Base-by-base conservation (phyloP, 1,140 invertebrate genomes). In the Drosophila oshimai region DNA sequence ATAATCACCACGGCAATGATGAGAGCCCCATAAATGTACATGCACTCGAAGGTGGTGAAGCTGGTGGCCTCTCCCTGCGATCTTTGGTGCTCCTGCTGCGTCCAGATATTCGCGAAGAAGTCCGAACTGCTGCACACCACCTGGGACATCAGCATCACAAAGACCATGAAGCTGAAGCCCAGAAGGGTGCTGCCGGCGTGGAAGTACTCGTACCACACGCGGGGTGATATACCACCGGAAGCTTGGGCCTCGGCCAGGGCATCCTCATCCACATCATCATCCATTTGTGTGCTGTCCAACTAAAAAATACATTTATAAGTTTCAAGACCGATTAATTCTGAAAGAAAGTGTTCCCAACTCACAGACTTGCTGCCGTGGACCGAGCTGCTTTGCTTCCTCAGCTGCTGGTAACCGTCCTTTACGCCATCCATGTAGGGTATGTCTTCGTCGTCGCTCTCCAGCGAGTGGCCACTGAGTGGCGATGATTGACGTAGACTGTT, bases 101-200 rank as follows among this genome's bases (percentile, higher is more conserved):
- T 93, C 97, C 96, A 97, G 54, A 93, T 95, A 62, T 95, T 95
- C 0, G 97, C 91, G 93, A 96, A 97, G 81, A 94, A 97, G 84
- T 98, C 96, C 4, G 93, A 93, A 0, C 93, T 93, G 58, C 94
- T 95, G 28, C 94, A 95, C 0, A 93, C 90, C 0, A 93, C 90
- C 91, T 97, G 96, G 0, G 95, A 94, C 0, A 96, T 10, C 0
- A 96, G 10, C 73, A 95, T 93, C 0, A 94, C 57, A 0, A 94
- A 36, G 0, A 94, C 39, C 15, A 96, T 92, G 0, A 94, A 58
- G 0, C 92, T 41, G 0, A 96, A 92, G 7, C 93, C 84, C 13
- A 92, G 91, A 15, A 92, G 91, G 2, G 94, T 94, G 4, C 93
- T 92, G 9, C 96, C 96, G 0, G 94, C 92, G 17, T 89, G 90